Evolutionary conservation across 1,140 invertebrate species (phyloP), one percentile per base, ranked within the genome.

Genomic region (Bradynema listronoti): DNA sequence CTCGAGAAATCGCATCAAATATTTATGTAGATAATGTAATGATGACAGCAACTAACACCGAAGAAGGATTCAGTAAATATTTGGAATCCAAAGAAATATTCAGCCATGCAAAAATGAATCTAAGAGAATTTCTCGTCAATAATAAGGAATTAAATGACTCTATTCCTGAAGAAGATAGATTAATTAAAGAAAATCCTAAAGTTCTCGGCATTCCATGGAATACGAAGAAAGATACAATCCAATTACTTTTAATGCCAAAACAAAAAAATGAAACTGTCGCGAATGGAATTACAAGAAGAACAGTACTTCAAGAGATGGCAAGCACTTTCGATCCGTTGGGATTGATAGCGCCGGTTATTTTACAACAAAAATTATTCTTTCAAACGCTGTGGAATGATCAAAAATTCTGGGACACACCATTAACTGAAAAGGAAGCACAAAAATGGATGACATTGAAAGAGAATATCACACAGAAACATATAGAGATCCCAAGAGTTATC

Each of bases 11-110:
- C 3, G 11, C n/a, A 16, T 14, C 42, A 11, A 69, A 61, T 24
- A 45, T 55, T n/a, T 69, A 69, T 43, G 62, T 70, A 5, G 66
- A 69, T 34, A 69, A 69, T 36, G 27, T 69, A 9, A 34, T 53
- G 11, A 3, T 49, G 5, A 42, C 27, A 49, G 50, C 39, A 4
- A 27, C 45, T 1, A 46, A 4, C 4, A 7, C 41, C 0, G 45
- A 36, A 7, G 56, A 68, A 16, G 66, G 61, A 14, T 3, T 58
- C 7, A 0, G 41, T 6, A 49, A 60, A 30, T 60, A 9, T 29
- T 1, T 39, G 2, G 11, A 2, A 14, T 7, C 61, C 1, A 62
- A 51, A 42, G 4, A 33, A 27, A 25, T 69, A n/a, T 69, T 65
- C 36, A 1, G 6, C 1, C 4, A 1, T 2, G 66, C 66, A 1